Percentiles rank a stretch among this genome's conserved stretches.
phyloP scores from a whole-genome alignment of 2,797 vertebrate species.

The Masticophis lateralis region DNA sequence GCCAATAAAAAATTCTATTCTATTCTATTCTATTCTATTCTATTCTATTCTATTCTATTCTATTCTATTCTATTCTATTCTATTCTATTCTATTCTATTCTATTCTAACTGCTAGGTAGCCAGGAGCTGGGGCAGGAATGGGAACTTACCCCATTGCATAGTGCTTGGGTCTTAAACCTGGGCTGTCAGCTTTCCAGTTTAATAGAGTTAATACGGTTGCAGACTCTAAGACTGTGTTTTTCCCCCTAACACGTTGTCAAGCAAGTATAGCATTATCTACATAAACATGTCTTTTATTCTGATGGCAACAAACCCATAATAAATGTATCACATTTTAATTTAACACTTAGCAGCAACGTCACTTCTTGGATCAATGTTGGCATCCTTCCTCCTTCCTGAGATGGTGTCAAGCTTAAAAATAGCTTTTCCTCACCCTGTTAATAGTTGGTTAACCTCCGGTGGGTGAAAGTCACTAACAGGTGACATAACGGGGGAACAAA shows the following conservation, averaged over 20 bases:
- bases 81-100: no score
- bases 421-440: not conserved
- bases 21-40: no score
- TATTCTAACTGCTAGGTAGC: no score
- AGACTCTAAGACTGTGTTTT: conserved; percentile 23
- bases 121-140: no score
- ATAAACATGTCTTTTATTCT: conserved; percentile 48
- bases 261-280: conserved; percentile 53
- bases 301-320: conserved; percentile 31
- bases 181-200: not conserved
- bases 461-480: not conserved
- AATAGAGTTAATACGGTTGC: not conserved
- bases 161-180: not conserved
- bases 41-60: no score
- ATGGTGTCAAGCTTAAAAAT: not conserved
- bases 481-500: not conserved
- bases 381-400: conserved; percentile 36
- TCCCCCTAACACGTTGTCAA: not conserved
- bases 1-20: no score
- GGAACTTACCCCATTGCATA: not conserved
- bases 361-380: conserved; percentile 30
- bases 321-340: conserved; percentile 63
- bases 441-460: not conserved
- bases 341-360: conserved; percentile 40
- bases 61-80: no score